These are phyloP conservation scores for Podarcis siculus DNA, from an alignment of 2,797 vertebrate species.

Conservation along the genomic window DNA sequence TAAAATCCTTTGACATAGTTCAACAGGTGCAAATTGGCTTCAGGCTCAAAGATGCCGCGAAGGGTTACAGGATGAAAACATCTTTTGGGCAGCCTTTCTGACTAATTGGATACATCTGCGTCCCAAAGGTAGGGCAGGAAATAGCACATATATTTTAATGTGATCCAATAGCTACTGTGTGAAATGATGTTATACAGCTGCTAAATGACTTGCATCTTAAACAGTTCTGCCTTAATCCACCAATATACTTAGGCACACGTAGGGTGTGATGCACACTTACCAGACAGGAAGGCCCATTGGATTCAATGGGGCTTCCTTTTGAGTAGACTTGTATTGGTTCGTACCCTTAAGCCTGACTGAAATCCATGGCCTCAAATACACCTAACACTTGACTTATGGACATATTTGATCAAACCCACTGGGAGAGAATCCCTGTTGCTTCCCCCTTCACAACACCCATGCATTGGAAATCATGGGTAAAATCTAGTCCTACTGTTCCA, in stretches of 20 bases:
- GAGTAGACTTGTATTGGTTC: neutral
- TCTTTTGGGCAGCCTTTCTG: slow-evolving; percentile 30
- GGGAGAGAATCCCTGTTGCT: neutral
- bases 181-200: slow-evolving; percentile 17
- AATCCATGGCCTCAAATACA: neutral
- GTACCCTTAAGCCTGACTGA: neutral
- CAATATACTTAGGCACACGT: neutral
- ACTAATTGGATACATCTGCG: slow-evolving; percentile 50
- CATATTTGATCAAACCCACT: neutral
- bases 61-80: slow-evolving; percentile 23
- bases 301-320: neutral
- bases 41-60: slow-evolving; percentile 31
- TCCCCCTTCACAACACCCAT: neutral
- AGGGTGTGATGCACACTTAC: neutral
- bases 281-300: neutral
- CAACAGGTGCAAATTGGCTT: slow-evolving; percentile 55
- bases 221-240: neutral
- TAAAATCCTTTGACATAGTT: slow-evolving; percentile 53
- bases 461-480: neutral
- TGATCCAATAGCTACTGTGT: slow-evolving; percentile 32
- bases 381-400: neutral
- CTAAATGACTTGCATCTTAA: slow-evolving; percentile 44
- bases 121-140: slow-evolving; percentile 27
- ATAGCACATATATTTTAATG: slow-evolving; percentile 28
- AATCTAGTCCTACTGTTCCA: too few relatives aligned